Evolutionary conservation across 2,888 invertebrate species (phyloP).

Genomic region (Andrena dorsata): DNA sequence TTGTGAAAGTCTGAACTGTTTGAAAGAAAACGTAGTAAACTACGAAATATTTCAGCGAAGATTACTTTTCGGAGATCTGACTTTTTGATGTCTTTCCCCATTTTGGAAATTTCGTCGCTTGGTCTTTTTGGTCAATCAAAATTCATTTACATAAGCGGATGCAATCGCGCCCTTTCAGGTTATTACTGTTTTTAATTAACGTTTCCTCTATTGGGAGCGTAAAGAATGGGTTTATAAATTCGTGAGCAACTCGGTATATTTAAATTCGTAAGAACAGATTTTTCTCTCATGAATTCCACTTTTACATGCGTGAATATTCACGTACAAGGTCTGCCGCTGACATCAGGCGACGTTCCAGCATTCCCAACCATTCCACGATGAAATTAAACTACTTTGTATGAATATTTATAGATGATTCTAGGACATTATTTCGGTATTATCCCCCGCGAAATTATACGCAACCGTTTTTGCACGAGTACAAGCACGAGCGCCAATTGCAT

Average conservation of each 20-base stretch:
- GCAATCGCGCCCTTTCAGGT: too few species aligned
- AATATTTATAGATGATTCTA: slow-evolving; percentile 23
- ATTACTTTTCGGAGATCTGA: too few species aligned
- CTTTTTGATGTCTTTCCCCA: too few species aligned
- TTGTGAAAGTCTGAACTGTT: too few species aligned
- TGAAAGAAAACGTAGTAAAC: too few species aligned
- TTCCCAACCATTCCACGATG: slow-evolving; percentile 12
- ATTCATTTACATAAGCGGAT: too few species aligned
- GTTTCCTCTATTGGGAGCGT: neutral
- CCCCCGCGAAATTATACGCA: slow-evolving; percentile 11
- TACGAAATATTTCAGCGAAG: too few species aligned
- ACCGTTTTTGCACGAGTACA: too few species aligned
- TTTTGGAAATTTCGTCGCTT: too few species aligned
- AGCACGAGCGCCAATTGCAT: neutral
- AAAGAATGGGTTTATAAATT: neutral
- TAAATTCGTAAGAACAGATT: slow-evolving; percentile 8
- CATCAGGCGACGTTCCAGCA: slow-evolving; percentile 7
- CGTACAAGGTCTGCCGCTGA: neutral
- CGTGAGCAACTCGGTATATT: neutral
- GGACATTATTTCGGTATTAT: slow-evolving; percentile 3
- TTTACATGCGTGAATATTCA: slow-evolving; percentile 14
- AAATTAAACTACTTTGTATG: slow-evolving; percentile 24
- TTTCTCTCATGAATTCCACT: neutral
- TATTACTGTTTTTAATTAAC: neutral
- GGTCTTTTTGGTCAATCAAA: too few species aligned